phyloP scores from a whole-genome alignment of 37 sponge, comb jelly and placozoan species.

The Oopsacas minuta region DNA sequence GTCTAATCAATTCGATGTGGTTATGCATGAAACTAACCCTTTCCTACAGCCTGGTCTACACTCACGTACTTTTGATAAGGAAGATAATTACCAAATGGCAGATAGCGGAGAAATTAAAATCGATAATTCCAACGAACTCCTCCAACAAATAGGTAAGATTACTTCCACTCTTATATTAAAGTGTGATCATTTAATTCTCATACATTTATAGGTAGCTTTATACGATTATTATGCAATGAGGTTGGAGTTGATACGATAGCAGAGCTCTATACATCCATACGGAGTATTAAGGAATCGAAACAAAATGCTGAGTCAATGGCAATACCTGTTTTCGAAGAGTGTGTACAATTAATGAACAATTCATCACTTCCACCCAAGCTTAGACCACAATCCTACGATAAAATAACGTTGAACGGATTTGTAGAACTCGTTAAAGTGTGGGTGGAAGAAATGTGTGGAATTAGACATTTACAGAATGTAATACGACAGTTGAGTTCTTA shows the following conservation, averaged over 20 bases:
- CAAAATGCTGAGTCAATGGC: neutral
- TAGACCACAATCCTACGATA: neutral
- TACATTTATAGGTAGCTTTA: neutral
- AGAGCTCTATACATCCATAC: neutral
- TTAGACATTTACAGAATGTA: neutral
- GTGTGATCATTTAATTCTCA: no score
- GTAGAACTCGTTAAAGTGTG: neutral
- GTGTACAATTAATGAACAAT: neutral
- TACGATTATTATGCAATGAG: neutral
- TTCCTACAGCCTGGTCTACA: neutral
- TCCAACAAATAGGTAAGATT: conserved; percentile 6
- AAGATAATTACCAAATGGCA: neutral
- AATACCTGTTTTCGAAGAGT: neutral
- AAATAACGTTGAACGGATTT: neutral
- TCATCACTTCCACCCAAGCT: neutral
- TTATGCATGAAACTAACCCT: neutral
- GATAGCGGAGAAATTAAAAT: neutral
- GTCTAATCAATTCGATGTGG: neutral
- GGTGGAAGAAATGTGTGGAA: neutral
- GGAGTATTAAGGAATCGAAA: neutral
- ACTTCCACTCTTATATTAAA: no score
- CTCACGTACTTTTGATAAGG: neutral
- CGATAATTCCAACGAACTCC: neutral
- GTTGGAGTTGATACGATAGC: neutral
- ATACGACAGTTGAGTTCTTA: neutral